Conservation (phyloP, 2,113 vertebrate species). For the Tachysurus fulvidraco region DNA sequence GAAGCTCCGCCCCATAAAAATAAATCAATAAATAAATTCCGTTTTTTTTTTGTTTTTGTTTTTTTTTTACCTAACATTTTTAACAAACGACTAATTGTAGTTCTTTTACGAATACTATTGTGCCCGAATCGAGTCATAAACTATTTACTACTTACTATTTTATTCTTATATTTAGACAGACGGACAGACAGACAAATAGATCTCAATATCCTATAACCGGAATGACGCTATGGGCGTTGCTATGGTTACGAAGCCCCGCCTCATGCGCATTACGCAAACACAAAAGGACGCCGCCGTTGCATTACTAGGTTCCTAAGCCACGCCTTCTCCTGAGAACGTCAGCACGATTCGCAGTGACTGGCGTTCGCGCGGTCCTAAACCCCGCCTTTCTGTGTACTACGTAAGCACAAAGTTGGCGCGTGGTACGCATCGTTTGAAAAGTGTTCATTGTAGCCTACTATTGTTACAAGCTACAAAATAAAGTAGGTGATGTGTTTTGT, state of each 20-base stretch:
- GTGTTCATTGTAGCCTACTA: slow-evolving; percentile 55
- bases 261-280: not conserved
- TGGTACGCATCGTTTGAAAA: slow-evolving; percentile 63
- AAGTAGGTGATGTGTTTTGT: slow-evolving; percentile 67
- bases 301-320: slow-evolving; percentile 61
- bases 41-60: too few species aligned
- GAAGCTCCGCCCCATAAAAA: too few species aligned
- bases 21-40: too few species aligned
- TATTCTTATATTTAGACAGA: too few species aligned
- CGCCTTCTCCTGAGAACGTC: slow-evolving; percentile 57
- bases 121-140: too few species aligned
- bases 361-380: not conserved
- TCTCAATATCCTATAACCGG: not conserved
- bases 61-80: too few species aligned
- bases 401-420: slow-evolving; percentile 57
- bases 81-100: too few species aligned
- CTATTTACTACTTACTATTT: too few species aligned
- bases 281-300: slow-evolving; percentile 24
- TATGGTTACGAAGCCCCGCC: slow-evolving; percentile 11
- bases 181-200: too few species aligned
- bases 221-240: not conserved
- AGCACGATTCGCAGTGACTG: slow-evolving; percentile 21
- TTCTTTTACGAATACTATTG: too few species aligned
- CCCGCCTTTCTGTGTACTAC: slow-evolving; percentile 48
- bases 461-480: slow-evolving; percentile 57